These are phyloP conservation scores for Hylia prasina DNA, from an alignment of 2,113 vertebrate species.

Conservation along the genomic window DNA sequence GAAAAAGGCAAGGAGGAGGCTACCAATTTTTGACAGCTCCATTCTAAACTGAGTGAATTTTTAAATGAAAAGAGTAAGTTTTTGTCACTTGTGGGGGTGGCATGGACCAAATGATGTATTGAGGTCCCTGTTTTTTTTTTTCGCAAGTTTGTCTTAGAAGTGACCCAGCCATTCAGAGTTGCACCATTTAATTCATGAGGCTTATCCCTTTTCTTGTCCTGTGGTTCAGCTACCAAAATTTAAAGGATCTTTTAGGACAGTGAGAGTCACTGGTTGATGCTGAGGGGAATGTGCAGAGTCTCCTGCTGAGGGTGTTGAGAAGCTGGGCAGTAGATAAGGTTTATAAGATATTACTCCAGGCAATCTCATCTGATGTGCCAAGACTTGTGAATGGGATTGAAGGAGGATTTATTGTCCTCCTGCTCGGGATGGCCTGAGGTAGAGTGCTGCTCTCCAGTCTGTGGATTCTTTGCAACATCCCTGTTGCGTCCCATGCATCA, in stretches of 20 bases:
- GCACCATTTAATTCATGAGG: background rate
- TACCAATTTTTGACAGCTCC: background rate
- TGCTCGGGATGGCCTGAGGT: background rate
- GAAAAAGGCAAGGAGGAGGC: background rate
- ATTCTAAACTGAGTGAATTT: background rate
- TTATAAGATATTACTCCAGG: background rate
- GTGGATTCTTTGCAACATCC: background rate
- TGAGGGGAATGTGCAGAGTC: background rate
- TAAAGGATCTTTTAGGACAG: background rate
- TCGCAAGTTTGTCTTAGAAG: background rate
- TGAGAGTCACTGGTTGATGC: background rate
- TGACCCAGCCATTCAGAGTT: background rate
- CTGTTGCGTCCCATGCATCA: background rate
- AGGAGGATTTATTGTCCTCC: background rate
- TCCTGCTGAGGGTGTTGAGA: constrained; percentile 3
- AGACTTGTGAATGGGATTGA: background rate
- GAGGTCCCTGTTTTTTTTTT: background rate
- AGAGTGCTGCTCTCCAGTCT: background rate
- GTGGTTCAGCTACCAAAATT: background rate
- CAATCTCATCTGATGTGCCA: background rate
- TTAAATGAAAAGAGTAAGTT: background rate
- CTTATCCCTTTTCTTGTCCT: background rate
- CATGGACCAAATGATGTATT: background rate
- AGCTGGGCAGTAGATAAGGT: background rate
- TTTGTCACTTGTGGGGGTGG: background rate